phyloP scores from a whole-genome alignment of 2,888 invertebrate genomes.

The Dasysyrphus albostriatus region DNA sequence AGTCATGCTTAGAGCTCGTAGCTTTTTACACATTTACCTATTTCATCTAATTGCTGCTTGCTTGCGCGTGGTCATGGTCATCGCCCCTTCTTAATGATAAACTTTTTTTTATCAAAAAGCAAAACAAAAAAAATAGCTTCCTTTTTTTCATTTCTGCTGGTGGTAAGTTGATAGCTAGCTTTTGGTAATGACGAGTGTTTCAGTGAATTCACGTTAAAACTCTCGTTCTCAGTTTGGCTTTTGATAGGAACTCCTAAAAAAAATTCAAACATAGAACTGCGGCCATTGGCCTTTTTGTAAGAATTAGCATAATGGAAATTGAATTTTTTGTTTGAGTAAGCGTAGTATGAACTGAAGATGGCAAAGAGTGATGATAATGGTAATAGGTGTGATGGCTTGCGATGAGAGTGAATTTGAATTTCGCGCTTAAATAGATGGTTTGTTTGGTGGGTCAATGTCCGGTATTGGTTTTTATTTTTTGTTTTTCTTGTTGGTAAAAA shows the following conservation, averaged over 20 bases:
- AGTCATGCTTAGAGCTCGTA: constrained; percentile 23
- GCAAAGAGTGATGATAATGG: constrained; percentile 14
- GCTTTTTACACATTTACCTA: constrained; percentile 49
- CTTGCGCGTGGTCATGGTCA: constrained; percentile 73
- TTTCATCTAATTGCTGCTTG: constrained; percentile 62
- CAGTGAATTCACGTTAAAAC: constrained; percentile 2
- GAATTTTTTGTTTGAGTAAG: constrained; percentile 43
- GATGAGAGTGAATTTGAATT: constrained; percentile 74
- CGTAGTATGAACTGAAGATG: background rate
- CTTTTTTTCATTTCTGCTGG: constrained; percentile 24
- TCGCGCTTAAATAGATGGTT: constrained; percentile 45
- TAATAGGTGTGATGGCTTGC: constrained; percentile 46
- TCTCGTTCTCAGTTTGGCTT: constrained; percentile 40
- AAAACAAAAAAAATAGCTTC: constrained; percentile 11
- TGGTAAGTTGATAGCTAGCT: background rate
- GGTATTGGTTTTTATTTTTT: background rate
- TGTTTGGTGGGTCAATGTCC: constrained; percentile 66
- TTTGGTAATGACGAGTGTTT: constrained; percentile 5
- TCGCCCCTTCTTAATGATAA: constrained; percentile 70
- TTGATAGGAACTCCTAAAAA: constrained; percentile 44
- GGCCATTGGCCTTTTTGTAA: constrained; percentile 57
- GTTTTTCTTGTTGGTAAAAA: background rate
- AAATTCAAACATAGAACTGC: constrained; percentile 39
- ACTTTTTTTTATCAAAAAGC: constrained; percentile 30
- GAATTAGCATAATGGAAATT: constrained; percentile 72